Evolutionary conservation across 1,140 invertebrate species (phyloP), one percentile per base, ranked within the genome.

Genomic region (Aethina tumida): DNA sequence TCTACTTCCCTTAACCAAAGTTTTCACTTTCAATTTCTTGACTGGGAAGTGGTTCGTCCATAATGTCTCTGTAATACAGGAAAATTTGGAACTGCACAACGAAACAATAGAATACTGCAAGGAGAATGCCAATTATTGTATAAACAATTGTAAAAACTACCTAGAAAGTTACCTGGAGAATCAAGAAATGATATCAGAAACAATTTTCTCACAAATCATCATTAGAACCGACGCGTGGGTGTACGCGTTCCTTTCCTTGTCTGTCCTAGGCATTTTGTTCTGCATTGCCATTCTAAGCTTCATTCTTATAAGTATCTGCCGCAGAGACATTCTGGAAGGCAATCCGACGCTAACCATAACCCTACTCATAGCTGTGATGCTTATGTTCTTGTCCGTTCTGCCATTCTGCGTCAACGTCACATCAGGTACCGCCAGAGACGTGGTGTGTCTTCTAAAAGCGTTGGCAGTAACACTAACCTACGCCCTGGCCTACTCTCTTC

Each of bases 321-420:
- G 65, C 36, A 60, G 56, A 27, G 60, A 67, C 31, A 61, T 68
- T 4, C 58, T 70, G 6, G 68, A 70, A 52, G 68, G 68, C 5
- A 69, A 69, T 49, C 68, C 68, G 1, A 52, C 61, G 1, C 53
- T 64, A 4, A 64, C 66, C 4, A 56, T 69, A 3, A 17, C 67
- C 7, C 39, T 70, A 10, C 40, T 69, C n/a, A 43, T 69, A 8
- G 56, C 63, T 2, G 53, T 68, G 0, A 59, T 73, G 4, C 38
- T 73, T 4, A 60, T 73, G 19, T 77, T 69, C 48, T 58, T 58
- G 26, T 66, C 73, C 7, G 66, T 73, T 14, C 41, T 74, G 9
- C 70, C 73, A 5, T 76, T 74, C 47, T 63, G 68, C 13, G 60
- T 77, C 22, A 63, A 67, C 38, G 39, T 38, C 5, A 46, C 45